Base-by-base conservation (phyloP, 2,888 invertebrate species). In the Mythimna vitellina region DNA sequence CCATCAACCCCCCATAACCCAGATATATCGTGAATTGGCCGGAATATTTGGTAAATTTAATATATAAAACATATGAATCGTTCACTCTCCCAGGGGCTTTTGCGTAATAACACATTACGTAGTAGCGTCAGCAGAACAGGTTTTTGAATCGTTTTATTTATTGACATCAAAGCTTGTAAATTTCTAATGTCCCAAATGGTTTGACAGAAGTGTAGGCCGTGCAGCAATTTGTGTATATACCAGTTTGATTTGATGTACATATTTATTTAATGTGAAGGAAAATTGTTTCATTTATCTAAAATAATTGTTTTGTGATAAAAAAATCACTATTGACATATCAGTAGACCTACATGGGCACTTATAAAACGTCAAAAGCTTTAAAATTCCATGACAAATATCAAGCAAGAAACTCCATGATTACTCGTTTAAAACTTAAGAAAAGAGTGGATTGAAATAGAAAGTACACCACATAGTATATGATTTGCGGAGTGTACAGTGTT, bases 11-110 rank as follows among this genome's bases (percentile, higher is more conserved):
- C 68, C 38, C 77, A 53, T 70, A 73, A 70, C 65, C 68, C 60
- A 77, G 68, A 80, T 76, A 80, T 77, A 61, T 71, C 74, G 29
- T 60, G 76, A 76, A 84, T 82, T 82, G 83, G 73, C 80, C 75
- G 68, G 76, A 84, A 82, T 79, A 83, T 90, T 89, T 80, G 87
- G 85, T 87, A 91, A 90, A 92, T 92, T 92, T 91, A 92, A 92
- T 92, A 90, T 89, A 91, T 89, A 87, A 87, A 89, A 88, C 89
- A 88, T 89, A 90, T 86, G 90, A 90, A 89, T 89, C 87, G 85
- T 78, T 80, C 84, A 79, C 78, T 72, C 80, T 83, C 84, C 88
- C 87, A 74, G 68, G 80, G 89, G 90, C 87, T 75, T 46, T 82
- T 80, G 77, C 82, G 89, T 89, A 89, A 90, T 92, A 90, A 90